A percentile compares a stretch with the other conserved stretches of the same genome.
These are phyloP conservation scores for Cepaea hortensis DNA, from an alignment of 2,888 invertebrate genomes.

Conservation along the genomic window DNA sequence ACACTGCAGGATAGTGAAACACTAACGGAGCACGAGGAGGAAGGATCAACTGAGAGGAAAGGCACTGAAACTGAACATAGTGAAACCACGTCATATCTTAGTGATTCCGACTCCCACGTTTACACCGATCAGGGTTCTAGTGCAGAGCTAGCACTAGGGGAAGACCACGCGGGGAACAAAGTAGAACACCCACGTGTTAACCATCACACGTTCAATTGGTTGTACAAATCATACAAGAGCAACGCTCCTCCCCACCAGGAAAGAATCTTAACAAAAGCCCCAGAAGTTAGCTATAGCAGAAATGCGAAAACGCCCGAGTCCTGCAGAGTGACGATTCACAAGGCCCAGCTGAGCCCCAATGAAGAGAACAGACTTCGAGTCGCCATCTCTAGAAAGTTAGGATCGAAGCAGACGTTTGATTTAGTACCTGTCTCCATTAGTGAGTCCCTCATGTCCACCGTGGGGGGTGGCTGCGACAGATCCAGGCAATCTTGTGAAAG, in stretches of 20 bases:
- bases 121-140: background rate
- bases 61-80: background rate
- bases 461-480: background rate
- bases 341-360: background rate
- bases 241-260: background rate
- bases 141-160: no score
- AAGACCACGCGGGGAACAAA: background rate
- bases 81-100: background rate
- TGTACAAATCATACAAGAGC: background rate
- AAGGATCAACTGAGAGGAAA: background rate
- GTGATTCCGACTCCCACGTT: background rate
- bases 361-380: constrained; percentile 7
- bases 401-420: background rate
- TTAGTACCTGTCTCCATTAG: background rate
- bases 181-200: background rate
- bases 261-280: background rate
- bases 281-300: background rate
- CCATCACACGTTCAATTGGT: background rate
- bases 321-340: background rate
- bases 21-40: background rate
- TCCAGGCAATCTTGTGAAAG: background rate
- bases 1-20: background rate
- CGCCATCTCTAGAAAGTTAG: background rate
- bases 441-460: background rate
- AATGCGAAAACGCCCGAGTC: background rate